These are phyloP conservation scores for Peromyscus maniculatus DNA, from an alignment of 2,113 vertebrate genomes.

Conservation along the genomic window DNA sequence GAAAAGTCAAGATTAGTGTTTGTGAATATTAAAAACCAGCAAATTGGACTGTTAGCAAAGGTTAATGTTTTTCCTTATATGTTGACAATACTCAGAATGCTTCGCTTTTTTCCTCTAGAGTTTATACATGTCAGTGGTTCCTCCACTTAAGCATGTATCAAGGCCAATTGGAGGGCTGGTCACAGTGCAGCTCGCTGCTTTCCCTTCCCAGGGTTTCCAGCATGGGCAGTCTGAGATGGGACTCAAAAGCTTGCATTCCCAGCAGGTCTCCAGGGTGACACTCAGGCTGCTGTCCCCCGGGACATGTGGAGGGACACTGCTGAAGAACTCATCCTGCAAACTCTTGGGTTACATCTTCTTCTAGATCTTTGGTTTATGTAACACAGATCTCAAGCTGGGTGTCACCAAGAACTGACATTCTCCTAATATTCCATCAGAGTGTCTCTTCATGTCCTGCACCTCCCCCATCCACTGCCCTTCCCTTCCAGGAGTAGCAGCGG, in stretches of 20 bases:
- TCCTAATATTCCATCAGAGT: background rate
- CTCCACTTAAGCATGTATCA: background rate
- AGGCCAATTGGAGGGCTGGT: background rate
- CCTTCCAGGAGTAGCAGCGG: background rate
- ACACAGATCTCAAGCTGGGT: background rate
- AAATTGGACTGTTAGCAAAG: background rate
- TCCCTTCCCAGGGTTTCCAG: background rate
- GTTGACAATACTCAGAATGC: background rate
- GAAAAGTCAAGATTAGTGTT: background rate
- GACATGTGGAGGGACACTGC: background rate
- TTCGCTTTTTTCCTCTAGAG: background rate
- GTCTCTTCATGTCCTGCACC: background rate
- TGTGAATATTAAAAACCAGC: background rate
- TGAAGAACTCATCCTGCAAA: background rate
- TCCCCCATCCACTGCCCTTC: background rate
- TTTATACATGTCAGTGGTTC: background rate
- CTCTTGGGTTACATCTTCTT: background rate
- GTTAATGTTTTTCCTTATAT: background rate
- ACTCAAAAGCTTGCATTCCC: background rate
- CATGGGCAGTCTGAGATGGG: accelerated
- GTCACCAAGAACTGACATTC: background rate
- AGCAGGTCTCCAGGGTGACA: background rate
- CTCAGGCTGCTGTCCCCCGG: background rate
- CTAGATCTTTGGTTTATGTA: background rate
- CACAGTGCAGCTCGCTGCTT: background rate